phyloP scores from a whole-genome alignment of 2,113 vertebrate genomes.

The Lepisosteus osseus region DNA sequence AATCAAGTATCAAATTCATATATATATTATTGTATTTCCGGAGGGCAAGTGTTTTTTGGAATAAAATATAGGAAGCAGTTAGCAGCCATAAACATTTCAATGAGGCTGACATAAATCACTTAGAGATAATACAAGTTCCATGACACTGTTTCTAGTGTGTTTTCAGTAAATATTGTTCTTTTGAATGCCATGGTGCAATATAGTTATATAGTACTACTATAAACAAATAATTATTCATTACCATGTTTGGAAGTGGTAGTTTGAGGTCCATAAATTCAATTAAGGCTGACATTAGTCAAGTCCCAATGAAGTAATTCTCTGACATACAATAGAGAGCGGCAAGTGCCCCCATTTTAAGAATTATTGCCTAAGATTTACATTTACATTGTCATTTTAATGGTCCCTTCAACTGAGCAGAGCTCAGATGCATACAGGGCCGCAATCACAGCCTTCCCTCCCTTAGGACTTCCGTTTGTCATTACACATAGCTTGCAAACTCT shows the following conservation, averaged over 20 bases:
- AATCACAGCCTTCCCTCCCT: slow-evolving; percentile 68
- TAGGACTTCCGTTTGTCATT: slow-evolving; percentile 70
- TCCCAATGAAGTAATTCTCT: slow-evolving; percentile 12
- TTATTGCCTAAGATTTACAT: slow-evolving; percentile 75
- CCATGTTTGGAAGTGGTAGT: slow-evolving; percentile 65
- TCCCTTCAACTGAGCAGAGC: slow-evolving; percentile 60
- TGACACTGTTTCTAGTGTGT: neutral
- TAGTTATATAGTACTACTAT: slow-evolving; percentile 70
- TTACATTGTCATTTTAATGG: slow-evolving; percentile 82
- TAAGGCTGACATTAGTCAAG: slow-evolving; percentile 33
- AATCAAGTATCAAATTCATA: too few relatives aligned
- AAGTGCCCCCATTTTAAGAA: slow-evolving; percentile 64
- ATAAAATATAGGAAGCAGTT: neutral
- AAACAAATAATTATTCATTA: slow-evolving; percentile 70
- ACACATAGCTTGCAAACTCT: slow-evolving; percentile 60
- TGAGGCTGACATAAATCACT: neutral
- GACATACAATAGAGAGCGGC: slow-evolving; percentile 25
- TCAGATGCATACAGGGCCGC: slow-evolving; percentile 75
- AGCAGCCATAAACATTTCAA: slow-evolving; percentile 1
- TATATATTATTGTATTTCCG: too few relatives aligned
- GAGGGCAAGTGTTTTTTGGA: too few relatives aligned
- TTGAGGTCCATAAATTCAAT: slow-evolving; percentile 76
- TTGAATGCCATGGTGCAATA: neutral
- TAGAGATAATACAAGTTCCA: neutral
- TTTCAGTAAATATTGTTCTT: neutral